Percentiles rank a stretch among this genome's conserved stretches.
phyloP scores from a whole-genome alignment of 1,140 invertebrate species.

The Temnothorax nylanderi region DNA sequence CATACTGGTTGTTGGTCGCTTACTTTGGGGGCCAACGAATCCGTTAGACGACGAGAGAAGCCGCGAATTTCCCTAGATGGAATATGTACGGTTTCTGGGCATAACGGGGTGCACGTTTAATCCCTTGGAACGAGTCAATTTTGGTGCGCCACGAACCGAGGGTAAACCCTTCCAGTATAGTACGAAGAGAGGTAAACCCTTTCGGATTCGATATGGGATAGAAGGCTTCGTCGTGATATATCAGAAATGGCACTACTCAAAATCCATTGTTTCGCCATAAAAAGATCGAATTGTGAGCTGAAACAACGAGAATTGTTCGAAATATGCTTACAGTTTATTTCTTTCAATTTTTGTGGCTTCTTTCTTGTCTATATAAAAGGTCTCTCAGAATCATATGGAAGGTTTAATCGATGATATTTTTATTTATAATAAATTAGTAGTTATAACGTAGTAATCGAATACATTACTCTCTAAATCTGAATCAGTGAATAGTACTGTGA shows the following conservation, averaged over 20 bases:
- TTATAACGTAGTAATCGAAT: not conserved
- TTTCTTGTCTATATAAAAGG: not conserved
- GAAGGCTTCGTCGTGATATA: constrained; percentile 68
- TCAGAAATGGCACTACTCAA: constrained; percentile 54
- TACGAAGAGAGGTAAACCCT: constrained; percentile 49
- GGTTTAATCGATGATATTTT: not conserved
- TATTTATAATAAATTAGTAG: not conserved
- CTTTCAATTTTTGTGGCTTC: constrained; percentile 25
- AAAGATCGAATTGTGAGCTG: constrained; percentile 28
- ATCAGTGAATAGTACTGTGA: too few species aligned
- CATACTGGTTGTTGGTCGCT: constrained; percentile 40
- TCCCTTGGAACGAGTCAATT: constrained; percentile 76
- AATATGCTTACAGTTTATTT: constrained; percentile 48
- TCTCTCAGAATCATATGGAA: not conserved
- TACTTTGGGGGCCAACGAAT: constrained; percentile 45
- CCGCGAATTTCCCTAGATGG: constrained; percentile 48
- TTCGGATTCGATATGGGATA: constrained; percentile 69
- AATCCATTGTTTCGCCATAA: constrained; percentile 68
- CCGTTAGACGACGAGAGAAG: constrained; percentile 55
- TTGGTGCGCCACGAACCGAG: constrained; percentile 73
- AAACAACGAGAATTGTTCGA: constrained; percentile 47
- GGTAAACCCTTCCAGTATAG: constrained; percentile 71
- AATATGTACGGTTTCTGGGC: constrained; percentile 48
- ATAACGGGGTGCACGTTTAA: constrained; percentile 70
- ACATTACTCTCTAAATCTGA: too few species aligned